phyloP scores from a whole-genome alignment of 2,888 invertebrate genomes.

The Drosophila stalkeri region DNA sequence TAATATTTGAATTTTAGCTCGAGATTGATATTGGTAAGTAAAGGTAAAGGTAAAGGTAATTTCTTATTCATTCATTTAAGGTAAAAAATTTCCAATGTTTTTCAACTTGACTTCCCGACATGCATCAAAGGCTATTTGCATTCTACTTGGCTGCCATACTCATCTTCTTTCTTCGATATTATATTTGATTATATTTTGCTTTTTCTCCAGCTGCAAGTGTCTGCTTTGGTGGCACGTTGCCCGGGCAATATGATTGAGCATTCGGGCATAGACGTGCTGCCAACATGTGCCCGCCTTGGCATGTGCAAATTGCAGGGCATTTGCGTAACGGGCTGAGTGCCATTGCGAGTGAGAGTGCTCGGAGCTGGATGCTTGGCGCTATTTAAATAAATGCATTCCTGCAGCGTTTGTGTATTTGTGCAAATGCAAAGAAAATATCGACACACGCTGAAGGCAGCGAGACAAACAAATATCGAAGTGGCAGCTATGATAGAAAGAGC shows the following conservation, averaged over 20 bases:
- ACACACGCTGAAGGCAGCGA: constrained; percentile 47
- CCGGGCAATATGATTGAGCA: constrained; percentile 68
- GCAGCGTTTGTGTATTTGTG: constrained; percentile 34
- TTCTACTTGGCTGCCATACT: constrained; percentile 51
- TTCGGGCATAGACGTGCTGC: constrained; percentile 52
- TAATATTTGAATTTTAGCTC: not conserved
- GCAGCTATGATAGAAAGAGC: constrained; percentile 32
- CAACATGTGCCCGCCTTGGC: constrained; percentile 58
- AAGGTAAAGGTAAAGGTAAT: not conserved
- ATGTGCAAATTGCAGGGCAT: constrained; percentile 52
- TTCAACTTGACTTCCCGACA: constrained; percentile 25
- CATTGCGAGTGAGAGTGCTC: not conserved
- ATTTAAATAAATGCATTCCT: constrained; percentile 77
- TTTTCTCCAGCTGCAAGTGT: constrained; percentile 13
- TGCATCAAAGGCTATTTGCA: constrained; percentile 58
- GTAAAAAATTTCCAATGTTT: constrained; percentile 5
- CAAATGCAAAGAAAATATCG: constrained; percentile 48
- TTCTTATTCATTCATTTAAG: not conserved
- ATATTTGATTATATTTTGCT: constrained; percentile 13
- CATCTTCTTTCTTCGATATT: constrained; percentile 5
- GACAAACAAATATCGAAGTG: constrained; percentile 58
- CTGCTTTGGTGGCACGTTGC: constrained; percentile 36
- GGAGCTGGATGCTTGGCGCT: constrained; percentile 19
- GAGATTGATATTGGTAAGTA: no score
- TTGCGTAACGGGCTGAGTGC: constrained; percentile 46